Percentiles rank a stretch among this genome's conserved stretches.
Evolutionary conservation across 2,113 vertebrate species (phyloP).

Genomic region (Anas platyrhynchos): DNA sequence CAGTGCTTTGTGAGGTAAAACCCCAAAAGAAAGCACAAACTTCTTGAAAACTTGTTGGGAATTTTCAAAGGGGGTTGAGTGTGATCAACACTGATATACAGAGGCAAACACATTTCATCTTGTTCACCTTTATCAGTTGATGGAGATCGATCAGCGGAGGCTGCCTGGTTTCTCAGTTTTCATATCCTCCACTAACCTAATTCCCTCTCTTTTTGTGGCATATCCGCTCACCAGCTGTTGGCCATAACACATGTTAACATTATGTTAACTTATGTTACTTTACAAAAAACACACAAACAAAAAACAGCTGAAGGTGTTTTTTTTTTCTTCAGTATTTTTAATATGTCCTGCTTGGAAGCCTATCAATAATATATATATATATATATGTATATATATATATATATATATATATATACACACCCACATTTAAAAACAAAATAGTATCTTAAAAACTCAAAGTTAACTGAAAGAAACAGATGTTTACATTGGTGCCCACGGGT

Average conservation of each 20-base stretch:
- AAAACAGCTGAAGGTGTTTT: neutral
- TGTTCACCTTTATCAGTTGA: rapidly evolving
- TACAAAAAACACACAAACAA: neutral
- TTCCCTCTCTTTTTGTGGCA: neutral
- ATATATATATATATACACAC: neutral
- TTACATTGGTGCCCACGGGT: conserved; percentile 17
- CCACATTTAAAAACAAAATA: neutral
- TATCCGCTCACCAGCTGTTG: neutral
- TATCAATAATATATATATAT: neutral
- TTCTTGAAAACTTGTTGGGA: neutral
- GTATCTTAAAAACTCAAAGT: neutral
- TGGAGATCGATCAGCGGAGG: neutral
- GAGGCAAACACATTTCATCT: neutral
- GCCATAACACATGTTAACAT: neutral
- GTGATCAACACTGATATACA: neutral
- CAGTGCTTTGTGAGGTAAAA: neutral
- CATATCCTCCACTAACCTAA: neutral
- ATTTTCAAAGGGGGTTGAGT: neutral
- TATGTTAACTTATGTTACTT: neutral
- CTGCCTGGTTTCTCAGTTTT: neutral
- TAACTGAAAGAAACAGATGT: conserved; percentile 9
- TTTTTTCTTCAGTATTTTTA: neutral
- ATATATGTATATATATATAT: neutral
- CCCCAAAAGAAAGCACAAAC: neutral
- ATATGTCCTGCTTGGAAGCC: neutral